Conservation (phyloP, 2,797 vertebrate species). For the Glyptemys insculpta region DNA sequence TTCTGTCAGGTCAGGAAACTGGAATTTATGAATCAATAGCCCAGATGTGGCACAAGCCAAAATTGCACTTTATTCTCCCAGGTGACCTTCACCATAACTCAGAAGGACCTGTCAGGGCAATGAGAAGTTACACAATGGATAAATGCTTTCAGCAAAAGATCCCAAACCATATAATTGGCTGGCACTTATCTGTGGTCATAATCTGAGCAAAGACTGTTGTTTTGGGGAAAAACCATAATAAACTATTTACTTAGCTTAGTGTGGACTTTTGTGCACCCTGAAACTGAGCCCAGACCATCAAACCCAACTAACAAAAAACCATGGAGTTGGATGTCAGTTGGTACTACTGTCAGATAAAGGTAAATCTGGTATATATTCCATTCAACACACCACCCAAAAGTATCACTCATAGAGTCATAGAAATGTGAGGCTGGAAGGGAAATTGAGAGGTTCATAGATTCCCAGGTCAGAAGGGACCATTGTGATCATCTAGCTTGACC, state of each 20-base stretch:
- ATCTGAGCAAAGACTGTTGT: background rate
- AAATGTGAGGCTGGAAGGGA: no score
- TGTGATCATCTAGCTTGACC: background rate
- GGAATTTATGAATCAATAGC: background rate
- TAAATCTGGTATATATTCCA: accelerated
- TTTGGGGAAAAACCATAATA: background rate
- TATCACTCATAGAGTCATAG: no score
- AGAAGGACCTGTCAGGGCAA: background rate
- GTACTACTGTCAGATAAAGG: background rate
- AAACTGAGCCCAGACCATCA: background rate
- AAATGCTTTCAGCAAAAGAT: accelerated
- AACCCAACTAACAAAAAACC: accelerated
- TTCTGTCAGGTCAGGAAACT: background rate
- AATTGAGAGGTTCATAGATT: background rate
- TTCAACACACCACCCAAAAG: background rate
- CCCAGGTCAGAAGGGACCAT: background rate
- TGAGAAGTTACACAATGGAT: accelerated
- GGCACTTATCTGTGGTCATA: accelerated
- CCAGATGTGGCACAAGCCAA: background rate
- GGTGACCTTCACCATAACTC: background rate
- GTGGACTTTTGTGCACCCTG: background rate
- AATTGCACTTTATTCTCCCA: background rate
- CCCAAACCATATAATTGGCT: no score
- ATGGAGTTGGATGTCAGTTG: background rate
- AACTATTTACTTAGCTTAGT: background rate